Evolutionary conservation across 2,888 invertebrate genomes (phyloP), one percentile per base, ranked within the genome.

Genomic region (Aphidoletes aphidimyza): DNA sequence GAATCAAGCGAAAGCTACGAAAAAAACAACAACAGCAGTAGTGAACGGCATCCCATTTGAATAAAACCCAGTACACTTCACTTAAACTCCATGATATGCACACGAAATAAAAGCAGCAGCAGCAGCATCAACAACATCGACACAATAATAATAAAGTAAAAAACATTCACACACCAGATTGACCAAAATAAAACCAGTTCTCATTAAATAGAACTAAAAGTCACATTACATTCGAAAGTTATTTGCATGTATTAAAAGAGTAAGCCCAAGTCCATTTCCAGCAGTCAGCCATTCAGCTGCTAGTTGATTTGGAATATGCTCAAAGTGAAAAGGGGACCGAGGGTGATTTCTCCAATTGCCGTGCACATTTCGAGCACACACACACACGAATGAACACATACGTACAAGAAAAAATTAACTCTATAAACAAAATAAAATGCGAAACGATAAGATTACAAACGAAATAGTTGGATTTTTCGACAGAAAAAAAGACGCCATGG

Each of bases 201-300:
- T 36, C 78, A 78, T 78, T 78, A 78, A 54, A 54, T 54, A 54
- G 54, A 54, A 54, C 54, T 54, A 54, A 54, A 54, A 78, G 78
- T 78, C 36, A 36, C 78, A 78, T 78, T 78, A 78, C 78, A 78
- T 78, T 78, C 19, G 17, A n/a, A 78, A 78, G 34, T 36, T 78
- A 78, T 78, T 78, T 78, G 78, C 78, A 78, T 78, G 36, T 78
- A 78, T 78, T 78, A 78, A 78, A n/a, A 78, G 26, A 78, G 36
- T 78, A 78, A 34, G 19, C 78, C 36, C 78, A 36, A 36, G 36
- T 78, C 78, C 78, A 78, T 36, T 78, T 78, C 30, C 59, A 69
- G 26, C 30, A 30, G 26, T 11, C 11, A 9, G 17, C n/a, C n/a
- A n/a, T n/a, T n/a, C n/a, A n/a, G n/a, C n/a, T n/a, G n/a, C n/a